phyloP scores from a whole-genome alignment of 1,140 invertebrate species.

The Ceratosolen solmsi region DNA sequence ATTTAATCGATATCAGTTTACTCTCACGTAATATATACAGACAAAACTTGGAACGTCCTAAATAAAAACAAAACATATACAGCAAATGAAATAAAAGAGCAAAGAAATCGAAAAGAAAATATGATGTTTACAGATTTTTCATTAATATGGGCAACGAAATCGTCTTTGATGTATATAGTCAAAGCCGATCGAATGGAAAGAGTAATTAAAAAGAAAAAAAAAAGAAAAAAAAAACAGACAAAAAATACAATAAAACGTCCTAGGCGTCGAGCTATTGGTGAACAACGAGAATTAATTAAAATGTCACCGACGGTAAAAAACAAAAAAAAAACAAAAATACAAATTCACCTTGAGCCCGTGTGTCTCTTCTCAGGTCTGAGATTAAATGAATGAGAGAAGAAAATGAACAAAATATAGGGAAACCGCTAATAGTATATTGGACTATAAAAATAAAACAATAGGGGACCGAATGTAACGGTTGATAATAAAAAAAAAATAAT shows the following conservation, averaged over 20 bases:
- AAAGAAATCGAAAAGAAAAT: constrained; percentile 15
- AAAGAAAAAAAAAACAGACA: background rate
- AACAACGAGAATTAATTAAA: constrained; percentile 40
- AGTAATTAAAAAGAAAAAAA: background rate
- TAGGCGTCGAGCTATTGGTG: constrained; percentile 31
- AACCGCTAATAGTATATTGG: constrained; percentile 11
- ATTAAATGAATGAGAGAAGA: constrained; percentile 5
- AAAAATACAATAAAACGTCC: constrained; percentile 28
- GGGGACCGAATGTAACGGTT: constrained; percentile 54
- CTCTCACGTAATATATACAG: constrained; percentile 1
- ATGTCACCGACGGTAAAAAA: constrained; percentile 30
- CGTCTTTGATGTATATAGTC: background rate
- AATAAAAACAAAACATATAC: background rate
- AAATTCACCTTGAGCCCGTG: constrained; percentile 31
- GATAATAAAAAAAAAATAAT: constrained; percentile 53
- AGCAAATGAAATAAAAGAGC: background rate
- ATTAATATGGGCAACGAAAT: constrained; percentile 7
- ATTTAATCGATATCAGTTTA: constrained; percentile 8
- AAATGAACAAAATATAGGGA: background rate
- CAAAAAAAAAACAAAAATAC: background rate
- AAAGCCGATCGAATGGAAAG: background rate
- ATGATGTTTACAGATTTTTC: constrained; percentile 6
- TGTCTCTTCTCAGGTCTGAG: constrained; percentile 33
- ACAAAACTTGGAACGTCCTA: constrained; percentile 37
- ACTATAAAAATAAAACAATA: constrained; percentile 26